A percentile compares a stretch with the other conserved stretches of the same genome.
Evolutionary conservation across 1,140 invertebrate genomes (phyloP).

Genomic region (Drosophila grimshawi): DNA sequence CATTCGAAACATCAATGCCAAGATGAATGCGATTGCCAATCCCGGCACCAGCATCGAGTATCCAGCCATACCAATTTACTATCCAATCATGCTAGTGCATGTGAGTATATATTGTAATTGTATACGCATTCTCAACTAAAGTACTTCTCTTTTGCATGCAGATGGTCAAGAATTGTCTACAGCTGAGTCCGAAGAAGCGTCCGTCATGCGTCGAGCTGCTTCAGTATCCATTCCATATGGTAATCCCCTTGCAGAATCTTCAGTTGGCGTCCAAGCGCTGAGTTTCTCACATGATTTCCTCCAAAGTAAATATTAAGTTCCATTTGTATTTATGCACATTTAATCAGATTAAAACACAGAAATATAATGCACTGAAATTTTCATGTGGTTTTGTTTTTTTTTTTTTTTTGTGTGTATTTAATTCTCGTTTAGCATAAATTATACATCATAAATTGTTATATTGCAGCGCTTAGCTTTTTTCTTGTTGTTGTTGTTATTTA

Average conservation of each 20-base stretch:
- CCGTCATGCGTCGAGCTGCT: conserved; percentile 90
- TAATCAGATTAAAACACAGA: conserved; percentile 26
- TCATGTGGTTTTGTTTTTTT: conserved; percentile 55
- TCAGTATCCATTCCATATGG: conserved; percentile 87
- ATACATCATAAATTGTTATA: conserved; percentile 74
- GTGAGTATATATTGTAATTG: conserved; percentile 43
- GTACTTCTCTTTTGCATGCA: conserved; percentile 53
- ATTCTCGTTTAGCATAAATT: conserved; percentile 78
- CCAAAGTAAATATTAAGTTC: conserved; percentile 13
- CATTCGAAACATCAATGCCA: conserved; percentile 90
- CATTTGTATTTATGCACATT: conserved; percentile 18
- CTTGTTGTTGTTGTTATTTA: background rate
- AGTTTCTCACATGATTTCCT: conserved; percentile 5
- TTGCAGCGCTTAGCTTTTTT: conserved; percentile 48
- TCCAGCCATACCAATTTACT: conserved; percentile 84
- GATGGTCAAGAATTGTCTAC: conserved; percentile 89
- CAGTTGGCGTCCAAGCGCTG: conserved; percentile 49
- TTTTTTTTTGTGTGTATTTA: conserved; percentile 57
- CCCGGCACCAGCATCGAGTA: conserved; percentile 91
- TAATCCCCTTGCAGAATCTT: conserved; percentile 79
- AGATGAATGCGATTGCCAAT: conserved; percentile 93
- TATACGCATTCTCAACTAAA: background rate
- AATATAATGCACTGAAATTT: conserved; percentile 45
- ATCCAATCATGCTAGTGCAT: conserved; percentile 76
- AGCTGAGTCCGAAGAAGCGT: conserved; percentile 88